Evolutionary conservation across 2,888 invertebrate species (phyloP), one percentile per base, ranked within the genome.

Genomic region (Fragum whitleyi): DNA sequence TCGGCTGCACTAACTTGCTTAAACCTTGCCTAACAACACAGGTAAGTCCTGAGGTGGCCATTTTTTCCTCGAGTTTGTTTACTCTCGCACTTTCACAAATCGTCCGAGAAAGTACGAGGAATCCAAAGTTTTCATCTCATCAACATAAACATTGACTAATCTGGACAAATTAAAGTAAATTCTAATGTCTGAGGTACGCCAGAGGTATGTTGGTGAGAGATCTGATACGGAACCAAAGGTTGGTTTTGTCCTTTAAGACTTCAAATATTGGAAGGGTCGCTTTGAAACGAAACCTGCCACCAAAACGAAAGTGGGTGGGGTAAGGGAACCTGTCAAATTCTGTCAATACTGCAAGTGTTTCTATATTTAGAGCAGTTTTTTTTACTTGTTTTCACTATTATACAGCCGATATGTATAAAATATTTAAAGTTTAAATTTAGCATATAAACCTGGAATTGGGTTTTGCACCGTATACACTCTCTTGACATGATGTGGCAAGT

Each of bases 11-110:
- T 71, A 83, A 81, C 72, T 78, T 79, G 59, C 69, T 77, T 42
- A 87, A 86, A 76, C 83, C 78, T 71, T 81, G 86, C 87, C 87
- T 87, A 77, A 87, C 87, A 86, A 87, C 87, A 81, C 84, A 84
- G 69, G 79, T 79, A 69, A 87, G 51, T 81, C 87, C 84, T 78
- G 82, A 69, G 29, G 87, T 80, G 81, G 87, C 87, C 87, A 87
- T 87, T 75, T 86, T 81, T 70, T 36, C 47, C 65, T 67, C 21
- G 65, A 55, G 59, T 77, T 70, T 71, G 65, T 65, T 53, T 55
- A 65, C 21, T 74, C 59, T 36, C 39, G 70, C 26, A 68, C 84
- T 73, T 81, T 62, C 21, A 21, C 19, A 11, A 28, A 21, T 19
- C 5, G 47, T 47, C 74, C 74, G 85, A 62, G 77, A 81, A 2